Evolutionary conservation across 1,140 invertebrate species (phyloP).

Genomic region (Antheraea mylitta): DNA sequence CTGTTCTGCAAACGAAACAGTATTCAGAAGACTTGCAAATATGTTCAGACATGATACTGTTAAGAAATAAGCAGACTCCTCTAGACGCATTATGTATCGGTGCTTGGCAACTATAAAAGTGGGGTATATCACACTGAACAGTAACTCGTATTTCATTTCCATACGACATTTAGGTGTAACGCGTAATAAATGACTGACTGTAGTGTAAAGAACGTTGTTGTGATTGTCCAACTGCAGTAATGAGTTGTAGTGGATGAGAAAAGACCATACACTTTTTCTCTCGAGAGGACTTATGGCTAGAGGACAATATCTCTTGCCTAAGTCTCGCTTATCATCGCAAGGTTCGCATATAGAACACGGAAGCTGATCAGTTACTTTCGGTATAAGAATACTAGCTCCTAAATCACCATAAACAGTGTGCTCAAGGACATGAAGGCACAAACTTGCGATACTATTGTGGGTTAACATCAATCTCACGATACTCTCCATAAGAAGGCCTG

Average conservation of each 20-base stretch:
- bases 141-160: slow-evolving; percentile 79
- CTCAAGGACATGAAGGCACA: slow-evolving; percentile 77
- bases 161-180: slow-evolving; percentile 78
- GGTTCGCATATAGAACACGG: slow-evolving; percentile 69
- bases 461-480: slow-evolving; percentile 61
- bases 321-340: slow-evolving; percentile 39
- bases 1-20: slow-evolving; percentile 78
- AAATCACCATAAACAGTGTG: slow-evolving; percentile 81
- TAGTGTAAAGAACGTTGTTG: slow-evolving; percentile 78
- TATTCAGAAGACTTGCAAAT: slow-evolving; percentile 80
- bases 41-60: slow-evolving; percentile 81
- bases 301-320: slow-evolving; percentile 50
- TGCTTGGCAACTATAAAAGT: slow-evolving; percentile 80
- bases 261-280: slow-evolving; percentile 78
- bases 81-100: slow-evolving; percentile 61
- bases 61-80: slow-evolving; percentile 79
- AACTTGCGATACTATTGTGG: slow-evolving; percentile 45
- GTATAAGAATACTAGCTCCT: slow-evolving; percentile 66
- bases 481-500: slow-evolving; percentile 65
- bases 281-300: slow-evolving; percentile 50
- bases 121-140: slow-evolving; percentile 81
- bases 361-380: slow-evolving; percentile 50
- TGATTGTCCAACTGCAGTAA: slow-evolving; percentile 79
- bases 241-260: slow-evolving; percentile 80
- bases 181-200: slow-evolving; percentile 81